Evolutionary conservation across 2,797 vertebrate genomes (phyloP), one percentile per base, ranked within the genome.

Genomic region (Arremon brunneinucha): DNA sequence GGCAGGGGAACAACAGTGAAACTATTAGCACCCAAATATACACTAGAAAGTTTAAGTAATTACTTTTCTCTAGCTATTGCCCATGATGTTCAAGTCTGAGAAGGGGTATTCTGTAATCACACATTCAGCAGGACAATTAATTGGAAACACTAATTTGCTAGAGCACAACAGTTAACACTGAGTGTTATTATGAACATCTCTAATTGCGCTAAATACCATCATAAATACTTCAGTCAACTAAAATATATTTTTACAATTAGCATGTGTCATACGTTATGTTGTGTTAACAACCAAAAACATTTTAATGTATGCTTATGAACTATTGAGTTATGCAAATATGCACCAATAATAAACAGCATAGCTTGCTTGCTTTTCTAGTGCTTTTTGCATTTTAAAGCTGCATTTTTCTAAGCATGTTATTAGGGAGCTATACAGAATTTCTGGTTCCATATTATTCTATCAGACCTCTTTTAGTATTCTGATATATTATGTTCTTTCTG

Each of bases 181-280:
- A 86, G 34, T 2, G 3, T 57, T 87, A 76, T 21, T 76, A 13
- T 39, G 43, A 96, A 50, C 27, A 28, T 65, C 71, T 95, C 80
- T 89, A 91, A 91, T 55, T 57, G 44, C 47, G 28, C 27, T 95
- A 89, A 95, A 37, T 43, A 55, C 24, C 8, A 8, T 78, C 30
- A 79, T 41, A 64, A 96, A 95, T 85, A 95, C 56, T 83, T 92
- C 44, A 90, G 69, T 77, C 68, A 91, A 28, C 55, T 93, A 81
- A 90, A 90, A 37, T 32, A 28, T 18, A 83, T 71, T 93, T 82
- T 32, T 46, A 35, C 79, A 94, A 79, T 84, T 79, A 69, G 18
- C 9, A 64, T 16, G 17, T 71, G 26, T 79, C 53, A 30, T 67
- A 74, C n/a, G 13, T 32, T 63, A 10, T 59, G 72, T 67, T 83